phyloP scores from a whole-genome alignment of 2,888 invertebrate species.

The Chymomyza caudatula region DNA sequence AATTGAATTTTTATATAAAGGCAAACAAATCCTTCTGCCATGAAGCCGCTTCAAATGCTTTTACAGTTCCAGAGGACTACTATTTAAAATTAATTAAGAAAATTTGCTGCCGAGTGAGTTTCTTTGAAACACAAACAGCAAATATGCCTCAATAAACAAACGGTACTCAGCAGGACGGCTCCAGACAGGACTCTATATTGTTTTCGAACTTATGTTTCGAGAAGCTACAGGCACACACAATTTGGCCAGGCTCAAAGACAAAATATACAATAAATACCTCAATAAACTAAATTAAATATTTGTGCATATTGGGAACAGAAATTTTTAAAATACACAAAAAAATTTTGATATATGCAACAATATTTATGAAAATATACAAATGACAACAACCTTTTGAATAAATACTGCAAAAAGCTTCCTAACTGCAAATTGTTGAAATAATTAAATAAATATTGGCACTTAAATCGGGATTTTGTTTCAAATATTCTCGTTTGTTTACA shows the following conservation, averaged over 20 bases:
- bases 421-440: not conserved
- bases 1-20: slow-evolving; percentile 38
- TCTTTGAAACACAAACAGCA: not conserved
- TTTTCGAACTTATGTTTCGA: not conserved
- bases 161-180: not conserved
- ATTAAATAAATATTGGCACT: not conserved
- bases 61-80: slow-evolving; percentile 1
- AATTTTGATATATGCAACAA: not conserved
- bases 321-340: not conserved
- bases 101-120: slow-evolving; percentile 30
- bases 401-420: too few relatives aligned
- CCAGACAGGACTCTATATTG: not conserved
- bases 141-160: slow-evolving; percentile 27
- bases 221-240: too few relatives aligned
- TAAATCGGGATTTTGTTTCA: not conserved
- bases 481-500: not conserved
- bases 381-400: not conserved
- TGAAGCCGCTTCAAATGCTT: slow-evolving; percentile 4
- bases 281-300: slow-evolving; percentile 66
- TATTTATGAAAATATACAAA: not conserved
- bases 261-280: slow-evolving; percentile 56
- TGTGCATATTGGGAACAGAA: slow-evolving; percentile 21
- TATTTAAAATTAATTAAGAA: slow-evolving; percentile 62
- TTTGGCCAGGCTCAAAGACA: too few relatives aligned
- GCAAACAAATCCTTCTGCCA: slow-evolving; percentile 16